phyloP scores from a whole-genome alignment of 2,888 invertebrate species.

The Parthenolecanium corni region DNA sequence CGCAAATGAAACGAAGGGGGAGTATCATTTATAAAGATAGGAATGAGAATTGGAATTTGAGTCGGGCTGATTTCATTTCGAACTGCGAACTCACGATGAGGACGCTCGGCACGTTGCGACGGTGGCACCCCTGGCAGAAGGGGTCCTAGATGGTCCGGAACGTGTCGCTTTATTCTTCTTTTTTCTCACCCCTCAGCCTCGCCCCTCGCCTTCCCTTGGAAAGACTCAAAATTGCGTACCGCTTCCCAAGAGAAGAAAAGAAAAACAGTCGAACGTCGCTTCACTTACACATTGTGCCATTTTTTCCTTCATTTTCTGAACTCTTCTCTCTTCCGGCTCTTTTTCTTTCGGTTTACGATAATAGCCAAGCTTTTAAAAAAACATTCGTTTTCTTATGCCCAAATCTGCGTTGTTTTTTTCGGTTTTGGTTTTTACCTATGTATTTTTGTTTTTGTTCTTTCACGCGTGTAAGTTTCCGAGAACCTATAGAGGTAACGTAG shows the following conservation, averaged over 20 bases:
- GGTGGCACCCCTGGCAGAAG: neutral
- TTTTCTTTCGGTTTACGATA: conserved; percentile 22
- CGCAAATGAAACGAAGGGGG: conserved; percentile 32
- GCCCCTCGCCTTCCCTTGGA: too few relatives aligned
- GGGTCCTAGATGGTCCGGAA: conserved; percentile 28
- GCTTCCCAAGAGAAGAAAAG: too few relatives aligned
- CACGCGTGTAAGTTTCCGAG: too few relatives aligned
- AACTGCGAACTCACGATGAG: neutral
- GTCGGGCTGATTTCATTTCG: conserved; percentile 27
- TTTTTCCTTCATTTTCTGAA: neutral
- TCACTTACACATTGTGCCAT: neutral
- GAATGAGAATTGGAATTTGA: conserved; percentile 28
- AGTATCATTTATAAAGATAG: conserved; percentile 27
- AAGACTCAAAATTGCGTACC: too few relatives aligned
- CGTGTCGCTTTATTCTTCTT: conserved; percentile 22
- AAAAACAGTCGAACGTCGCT: conserved; percentile 2
- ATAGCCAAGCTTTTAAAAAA: conserved; percentile 25
- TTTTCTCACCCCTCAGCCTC: too few relatives aligned
- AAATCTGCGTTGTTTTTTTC: neutral
- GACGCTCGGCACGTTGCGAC: too few relatives aligned
- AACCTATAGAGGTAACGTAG: too few relatives aligned
- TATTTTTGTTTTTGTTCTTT: neutral
- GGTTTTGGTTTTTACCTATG: neutral
- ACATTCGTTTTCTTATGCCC: conserved; percentile 18
- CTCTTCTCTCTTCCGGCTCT: neutral